phyloP scores from a whole-genome alignment of 1,140 invertebrate genomes.

The Zaprionus tsacasi region DNA sequence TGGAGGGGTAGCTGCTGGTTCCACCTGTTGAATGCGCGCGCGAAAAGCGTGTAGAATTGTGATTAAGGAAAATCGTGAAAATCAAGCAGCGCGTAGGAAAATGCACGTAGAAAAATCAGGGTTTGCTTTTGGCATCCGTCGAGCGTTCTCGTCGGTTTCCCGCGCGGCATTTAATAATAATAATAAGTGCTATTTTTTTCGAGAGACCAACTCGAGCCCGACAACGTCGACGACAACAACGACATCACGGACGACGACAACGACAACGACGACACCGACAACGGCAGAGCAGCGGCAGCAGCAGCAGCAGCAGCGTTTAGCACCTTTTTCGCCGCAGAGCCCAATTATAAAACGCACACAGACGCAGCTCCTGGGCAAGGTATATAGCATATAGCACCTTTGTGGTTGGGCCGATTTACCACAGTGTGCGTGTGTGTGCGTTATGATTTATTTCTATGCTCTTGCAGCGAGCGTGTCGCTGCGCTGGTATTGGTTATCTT shows the following conservation, averaged over 20 bases:
- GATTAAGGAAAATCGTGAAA: neutral
- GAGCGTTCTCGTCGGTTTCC: slow-evolving; percentile 52
- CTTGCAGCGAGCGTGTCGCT: slow-evolving; percentile 13
- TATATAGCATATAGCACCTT: slow-evolving; percentile 53
- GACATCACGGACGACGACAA: slow-evolving; percentile 3
- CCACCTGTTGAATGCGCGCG: slow-evolving; percentile 36
- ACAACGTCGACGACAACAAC: slow-evolving; percentile 39
- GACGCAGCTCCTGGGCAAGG: slow-evolving; percentile 17
- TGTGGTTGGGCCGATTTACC: slow-evolving; percentile 62
- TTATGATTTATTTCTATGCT: slow-evolving; percentile 81
- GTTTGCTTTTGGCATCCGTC: slow-evolving; percentile 58
- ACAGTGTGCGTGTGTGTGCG: slow-evolving; percentile 56
- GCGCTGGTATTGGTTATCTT: slow-evolving; percentile 72
- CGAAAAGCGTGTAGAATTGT: neutral
- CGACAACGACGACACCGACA: neutral
- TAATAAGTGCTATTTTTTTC: slow-evolving; percentile 64
- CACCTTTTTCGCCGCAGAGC: slow-evolving; percentile 65
- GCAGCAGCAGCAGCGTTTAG: slow-evolving; percentile 56
- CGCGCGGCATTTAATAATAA: slow-evolving; percentile 66
- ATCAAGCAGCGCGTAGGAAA: slow-evolving; percentile 10
- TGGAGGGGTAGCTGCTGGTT: neutral
- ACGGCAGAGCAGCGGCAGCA: slow-evolving; percentile 14
- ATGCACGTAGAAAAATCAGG: slow-evolving; percentile 7
- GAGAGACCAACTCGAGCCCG: slow-evolving; percentile 60
- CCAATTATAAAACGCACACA: slow-evolving; percentile 76